A percentile compares a stretch with the other conserved stretches of the same genome.
Evolutionary conservation across 2,888 invertebrate genomes (phyloP).

Genomic region (Platynereis dumerilii): DNA sequence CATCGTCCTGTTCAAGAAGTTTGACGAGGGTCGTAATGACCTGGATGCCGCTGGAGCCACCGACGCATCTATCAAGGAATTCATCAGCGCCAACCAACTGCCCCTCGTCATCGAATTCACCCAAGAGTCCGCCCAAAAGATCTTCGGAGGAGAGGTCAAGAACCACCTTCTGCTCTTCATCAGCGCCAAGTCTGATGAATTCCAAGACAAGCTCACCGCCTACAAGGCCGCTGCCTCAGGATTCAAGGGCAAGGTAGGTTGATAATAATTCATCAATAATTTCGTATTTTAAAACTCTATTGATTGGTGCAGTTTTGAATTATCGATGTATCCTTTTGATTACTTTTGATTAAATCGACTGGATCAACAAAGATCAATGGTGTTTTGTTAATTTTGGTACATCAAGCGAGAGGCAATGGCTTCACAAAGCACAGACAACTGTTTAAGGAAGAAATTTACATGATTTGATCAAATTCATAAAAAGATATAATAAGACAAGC

Average conservation of each 20-base stretch:
- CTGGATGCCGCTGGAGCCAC: slow-evolving; percentile 66
- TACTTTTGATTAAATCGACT: no score
- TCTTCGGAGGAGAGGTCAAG: slow-evolving; percentile 98
- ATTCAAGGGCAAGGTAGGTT: slow-evolving; percentile 79
- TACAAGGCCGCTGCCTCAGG: slow-evolving; percentile 85
- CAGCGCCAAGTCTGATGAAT: slow-evolving; percentile 76
- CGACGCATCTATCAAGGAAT: slow-evolving; percentile 77
- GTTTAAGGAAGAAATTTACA: no score
- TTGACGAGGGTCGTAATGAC: slow-evolving; percentile 62
- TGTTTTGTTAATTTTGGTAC: no score
- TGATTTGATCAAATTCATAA: no score
- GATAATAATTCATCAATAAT: no score
- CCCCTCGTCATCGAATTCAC: slow-evolving; percentile 95
- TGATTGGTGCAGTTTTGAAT: no score
- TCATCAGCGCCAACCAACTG: slow-evolving; percentile 83
- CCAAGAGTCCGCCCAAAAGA: slow-evolving; percentile 95
- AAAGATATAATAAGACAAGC: no score
- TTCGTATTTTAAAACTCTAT: no score
- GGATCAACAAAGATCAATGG: no score
- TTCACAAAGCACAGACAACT: no score
- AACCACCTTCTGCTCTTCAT: slow-evolving; percentile 95
- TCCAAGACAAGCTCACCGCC: slow-evolving; percentile 79
- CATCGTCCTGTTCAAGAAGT: slow-evolving; percentile 88
- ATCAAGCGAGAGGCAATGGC: no score
- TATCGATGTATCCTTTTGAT: no score